A percentile compares a stretch with the other conserved stretches of the same genome.
Evolutionary conservation across 2,888 invertebrate species (phyloP).

Genomic region (Formica aserva): DNA sequence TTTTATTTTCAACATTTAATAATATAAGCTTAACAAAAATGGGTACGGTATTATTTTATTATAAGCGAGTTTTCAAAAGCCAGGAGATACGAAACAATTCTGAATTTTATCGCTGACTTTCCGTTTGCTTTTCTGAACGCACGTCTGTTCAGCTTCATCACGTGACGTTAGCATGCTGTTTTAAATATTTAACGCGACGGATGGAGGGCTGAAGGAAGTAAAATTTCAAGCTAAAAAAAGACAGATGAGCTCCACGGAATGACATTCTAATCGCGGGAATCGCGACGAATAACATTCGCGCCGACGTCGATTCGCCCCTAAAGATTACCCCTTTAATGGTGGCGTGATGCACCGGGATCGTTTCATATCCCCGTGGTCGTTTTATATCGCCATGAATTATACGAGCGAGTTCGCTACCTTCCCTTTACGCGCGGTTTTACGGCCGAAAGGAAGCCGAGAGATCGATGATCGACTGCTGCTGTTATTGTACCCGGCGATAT

Average conservation of each 20-base stretch:
- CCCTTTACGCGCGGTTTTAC: conserved; percentile 34
- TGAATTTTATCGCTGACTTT: neutral
- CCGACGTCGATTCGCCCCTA: conserved; percentile 25
- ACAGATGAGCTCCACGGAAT: neutral
- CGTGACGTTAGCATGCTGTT: neutral
- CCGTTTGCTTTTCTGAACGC: neutral
- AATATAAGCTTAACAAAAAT: neutral
- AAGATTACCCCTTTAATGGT: conserved; percentile 45
- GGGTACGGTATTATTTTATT: neutral
- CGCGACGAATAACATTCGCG: conserved; percentile 17
- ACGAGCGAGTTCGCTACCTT: conserved; percentile 16
- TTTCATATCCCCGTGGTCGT: conserved; percentile 34
- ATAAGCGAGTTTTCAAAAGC: neutral
- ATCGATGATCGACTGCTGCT: conserved; percentile 34
- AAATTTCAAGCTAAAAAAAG: neutral
- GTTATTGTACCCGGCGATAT: conserved; percentile 23
- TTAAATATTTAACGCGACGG: neutral
- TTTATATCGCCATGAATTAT: conserved; percentile 45
- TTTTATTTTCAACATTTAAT: neutral
- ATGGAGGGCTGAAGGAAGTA: neutral
- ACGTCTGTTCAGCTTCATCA: neutral
- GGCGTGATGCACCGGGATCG: conserved; percentile 19
- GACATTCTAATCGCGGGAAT: conserved; percentile 12
- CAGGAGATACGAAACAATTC: neutral
- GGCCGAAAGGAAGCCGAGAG: conserved; percentile 27